Evolutionary conservation across 1,140 invertebrate species (phyloP).

Genomic region (Drosophila sulfurigaster): DNA sequence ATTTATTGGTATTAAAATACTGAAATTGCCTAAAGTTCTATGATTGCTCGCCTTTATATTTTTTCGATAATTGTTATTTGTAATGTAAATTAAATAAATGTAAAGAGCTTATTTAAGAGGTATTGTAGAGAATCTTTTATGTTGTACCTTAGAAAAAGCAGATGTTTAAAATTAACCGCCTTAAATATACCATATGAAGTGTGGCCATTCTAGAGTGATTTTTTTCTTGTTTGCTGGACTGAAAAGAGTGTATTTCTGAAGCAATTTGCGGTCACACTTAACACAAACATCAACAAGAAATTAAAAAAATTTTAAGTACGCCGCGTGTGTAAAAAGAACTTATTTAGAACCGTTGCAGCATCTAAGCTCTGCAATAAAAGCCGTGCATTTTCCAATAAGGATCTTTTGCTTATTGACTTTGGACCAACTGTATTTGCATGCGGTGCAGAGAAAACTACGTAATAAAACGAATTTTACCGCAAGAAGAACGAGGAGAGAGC

Average conservation of each 20-base stretch:
- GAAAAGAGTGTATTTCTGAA: neutral
- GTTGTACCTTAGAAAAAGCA: too few relatives aligned
- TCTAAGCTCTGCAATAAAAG: neutral
- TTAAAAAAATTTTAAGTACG: conserved; percentile 25
- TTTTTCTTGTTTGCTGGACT: neutral
- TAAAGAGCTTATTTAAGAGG: too few relatives aligned
- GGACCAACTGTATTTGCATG: conserved; percentile 22
- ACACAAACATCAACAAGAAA: conserved; percentile 36
- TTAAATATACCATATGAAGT: too few relatives aligned
- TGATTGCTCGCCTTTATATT: too few relatives aligned
- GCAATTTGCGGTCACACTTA: neutral
- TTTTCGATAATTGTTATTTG: too few relatives aligned
- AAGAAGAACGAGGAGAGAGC: conserved; percentile 30
- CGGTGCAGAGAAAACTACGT: conserved; percentile 22
- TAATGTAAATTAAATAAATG: too few relatives aligned
- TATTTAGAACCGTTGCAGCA: conserved; percentile 1
- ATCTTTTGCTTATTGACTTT: conserved; percentile 6
- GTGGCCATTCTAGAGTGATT: too few relatives aligned
- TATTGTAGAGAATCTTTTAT: too few relatives aligned
- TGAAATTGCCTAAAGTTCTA: too few relatives aligned
- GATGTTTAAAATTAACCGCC: too few relatives aligned
- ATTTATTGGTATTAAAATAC: too few relatives aligned
- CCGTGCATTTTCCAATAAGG: neutral
- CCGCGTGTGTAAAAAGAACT: conserved; percentile 11
- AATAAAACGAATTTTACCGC: conserved; percentile 34